phyloP scores from a whole-genome alignment of 2,797 vertebrate genomes.

The Pristis pectinata region DNA sequence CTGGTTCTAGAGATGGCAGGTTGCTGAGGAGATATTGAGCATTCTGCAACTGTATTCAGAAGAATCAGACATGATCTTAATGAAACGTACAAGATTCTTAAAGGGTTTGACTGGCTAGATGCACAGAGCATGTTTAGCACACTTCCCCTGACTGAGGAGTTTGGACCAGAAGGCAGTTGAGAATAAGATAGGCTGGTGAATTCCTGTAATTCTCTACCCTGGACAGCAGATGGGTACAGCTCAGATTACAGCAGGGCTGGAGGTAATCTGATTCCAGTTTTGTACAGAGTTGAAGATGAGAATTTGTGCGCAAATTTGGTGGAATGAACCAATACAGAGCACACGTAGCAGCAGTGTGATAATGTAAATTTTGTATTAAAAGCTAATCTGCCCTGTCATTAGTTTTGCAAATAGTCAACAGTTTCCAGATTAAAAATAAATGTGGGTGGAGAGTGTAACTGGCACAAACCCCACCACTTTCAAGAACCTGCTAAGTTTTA shows the following conservation, averaged over 20 bases:
- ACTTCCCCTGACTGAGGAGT: too few species aligned
- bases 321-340: not conserved
- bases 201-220: too few species aligned
- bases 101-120: too few species aligned
- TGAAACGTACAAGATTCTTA: too few species aligned
- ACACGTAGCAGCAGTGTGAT: not conserved
- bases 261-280: not conserved
- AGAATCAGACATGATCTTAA: too few species aligned
- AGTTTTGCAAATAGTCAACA: not conserved
- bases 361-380: not conserved
- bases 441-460: not conserved
- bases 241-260: not conserved
- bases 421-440: not conserved
- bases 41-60: too few species aligned
- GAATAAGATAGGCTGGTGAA: too few species aligned
- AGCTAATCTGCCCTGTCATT: not conserved
- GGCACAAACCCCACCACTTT: not conserved
- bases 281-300: not conserved
- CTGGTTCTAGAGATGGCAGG: too few species aligned
- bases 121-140: too few species aligned
- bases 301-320: not conserved
- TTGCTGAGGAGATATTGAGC: too few species aligned
- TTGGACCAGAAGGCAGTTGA: too few species aligned
- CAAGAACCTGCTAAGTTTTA: conserved; percentile 3
- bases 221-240: not conserved